Evolutionary conservation across 2,888 invertebrate genomes (phyloP), one percentile per base, ranked within the genome.

Genomic region (Oscheius sp.): DNA sequence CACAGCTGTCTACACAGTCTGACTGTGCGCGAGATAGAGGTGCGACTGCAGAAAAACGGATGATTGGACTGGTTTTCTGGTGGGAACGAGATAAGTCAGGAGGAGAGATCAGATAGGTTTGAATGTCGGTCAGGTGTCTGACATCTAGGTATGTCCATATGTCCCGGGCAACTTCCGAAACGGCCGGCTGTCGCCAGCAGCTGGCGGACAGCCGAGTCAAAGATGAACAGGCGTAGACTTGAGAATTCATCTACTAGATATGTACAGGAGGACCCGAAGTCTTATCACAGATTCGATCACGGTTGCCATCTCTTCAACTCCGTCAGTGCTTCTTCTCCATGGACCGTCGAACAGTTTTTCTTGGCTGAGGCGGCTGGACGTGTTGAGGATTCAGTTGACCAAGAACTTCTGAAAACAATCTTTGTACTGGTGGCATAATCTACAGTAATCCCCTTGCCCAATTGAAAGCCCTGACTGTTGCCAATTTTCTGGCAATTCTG

Each of bases 271-370:
- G 48, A 59, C 35, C 71, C 51, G 62, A 51, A 29, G 71, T 13
- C 51, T 33, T n/a, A 59, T 51, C 59, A 51, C 59, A 72, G 71
- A 21, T 35, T 50, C 11, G 60, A 59, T 48, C 47, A 37, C 58
- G 55, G 11, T 9, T 50, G 11, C 1, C n/a, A 32, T 29, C 42
- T 42, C 7, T 50, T 13, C 29, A 1, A 1, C 9, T 47, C 55
- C 42, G 37, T 58, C 42, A 80, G 58, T 76, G 74, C 66, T 78
- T 80, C 77, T 78, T 80, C 59, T 80, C 80, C 37, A 78, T 60
- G 1, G 73, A 76, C 48, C 76, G 73, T 29, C 76, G 65, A 32
- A 32, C 66, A 29, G 63, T 55, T 37, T 77, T 65, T 32, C 29
- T 53, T 7, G 70, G 58, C 32, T 42, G 42, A 5, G 33, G 55